Evolutionary conservation across 2,113 vertebrate species (phyloP).

Genomic region (Fulmarus glacialis): DNA sequence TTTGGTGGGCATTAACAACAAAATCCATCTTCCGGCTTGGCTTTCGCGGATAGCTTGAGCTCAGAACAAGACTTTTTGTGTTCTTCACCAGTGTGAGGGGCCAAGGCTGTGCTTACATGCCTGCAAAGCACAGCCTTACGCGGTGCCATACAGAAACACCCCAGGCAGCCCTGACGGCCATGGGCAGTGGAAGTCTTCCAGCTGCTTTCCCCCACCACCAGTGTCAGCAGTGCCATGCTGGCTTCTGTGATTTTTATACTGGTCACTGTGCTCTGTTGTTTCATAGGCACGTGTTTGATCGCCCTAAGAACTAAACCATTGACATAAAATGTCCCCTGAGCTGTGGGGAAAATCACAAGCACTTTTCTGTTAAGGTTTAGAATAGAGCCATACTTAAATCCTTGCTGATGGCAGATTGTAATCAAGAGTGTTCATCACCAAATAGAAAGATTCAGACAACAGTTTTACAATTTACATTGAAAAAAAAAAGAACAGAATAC

Average conservation of each 20-base stretch:
- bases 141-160: background rate
- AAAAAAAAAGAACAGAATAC: background rate
- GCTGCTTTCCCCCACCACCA: background rate
- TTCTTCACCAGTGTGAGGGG: background rate
- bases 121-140: background rate
- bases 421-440: background rate
- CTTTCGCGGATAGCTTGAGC: background rate
- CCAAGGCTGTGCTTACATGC: background rate
- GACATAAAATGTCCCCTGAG: background rate
- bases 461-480: background rate
- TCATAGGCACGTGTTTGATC: background rate
- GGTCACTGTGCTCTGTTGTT: background rate
- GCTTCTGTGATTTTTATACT: background rate
- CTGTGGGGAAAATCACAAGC: background rate
- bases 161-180: fast-evolving
- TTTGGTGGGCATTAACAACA: background rate
- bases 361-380: background rate
- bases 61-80: background rate
- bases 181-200: background rate
- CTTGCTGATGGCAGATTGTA: background rate
- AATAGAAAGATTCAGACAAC: background rate
- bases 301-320: background rate
- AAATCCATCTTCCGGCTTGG: background rate
- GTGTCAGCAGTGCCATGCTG: fast-evolving
- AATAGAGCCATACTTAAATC: background rate